These are phyloP conservation scores for Hippoglossus stenolepis DNA, from an alignment of 2,113 vertebrate species.

Conservation along the genomic window DNA sequence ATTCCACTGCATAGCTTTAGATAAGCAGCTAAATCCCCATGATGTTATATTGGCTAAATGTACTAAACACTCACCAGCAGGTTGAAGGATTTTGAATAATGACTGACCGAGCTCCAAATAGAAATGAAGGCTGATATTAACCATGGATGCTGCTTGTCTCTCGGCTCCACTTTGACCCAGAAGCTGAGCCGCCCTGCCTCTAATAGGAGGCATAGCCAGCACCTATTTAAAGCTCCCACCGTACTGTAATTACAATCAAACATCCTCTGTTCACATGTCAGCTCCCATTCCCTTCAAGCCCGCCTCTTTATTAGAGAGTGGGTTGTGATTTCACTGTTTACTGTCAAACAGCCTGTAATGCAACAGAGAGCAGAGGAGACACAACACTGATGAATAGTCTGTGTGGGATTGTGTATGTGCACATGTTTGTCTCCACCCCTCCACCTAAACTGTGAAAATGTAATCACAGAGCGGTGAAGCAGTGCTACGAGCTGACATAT, in stretches of 20 bases:
- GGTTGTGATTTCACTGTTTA: slow-evolving; percentile 66
- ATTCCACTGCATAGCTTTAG: slow-evolving; percentile 1
- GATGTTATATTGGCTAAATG: slow-evolving; percentile 24
- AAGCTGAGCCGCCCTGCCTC: slow-evolving; percentile 13
- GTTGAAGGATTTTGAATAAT: slow-evolving; percentile 37
- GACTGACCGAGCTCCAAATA: slow-evolving; percentile 11
- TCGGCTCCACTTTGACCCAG: slow-evolving; percentile 35
- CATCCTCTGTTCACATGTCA: slow-evolving; percentile 67
- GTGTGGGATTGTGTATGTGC: slow-evolving; percentile 14
- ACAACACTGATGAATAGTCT: slow-evolving; percentile 59
- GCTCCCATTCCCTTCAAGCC: slow-evolving; percentile 62
- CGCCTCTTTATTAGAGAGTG: slow-evolving; percentile 61
- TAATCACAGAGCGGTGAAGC: background rate
- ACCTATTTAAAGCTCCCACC: slow-evolving; percentile 60
- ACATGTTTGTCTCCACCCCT: slow-evolving; percentile 15
- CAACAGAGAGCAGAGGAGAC: slow-evolving; percentile 48
- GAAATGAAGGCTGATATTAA: slow-evolving; percentile 33
- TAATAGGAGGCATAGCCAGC: slow-evolving; percentile 47
- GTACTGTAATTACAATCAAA: slow-evolving; percentile 66
- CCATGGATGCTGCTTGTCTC: slow-evolving; percentile 8
- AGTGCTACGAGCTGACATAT: background rate
- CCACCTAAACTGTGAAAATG: background rate
- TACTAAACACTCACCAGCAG: background rate
- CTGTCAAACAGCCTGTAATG: slow-evolving; percentile 56
- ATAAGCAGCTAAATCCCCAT: slow-evolving; percentile 41